phyloP scores from a whole-genome alignment of 2,113 vertebrate species.

The Pantherophis guttatus region DNA sequence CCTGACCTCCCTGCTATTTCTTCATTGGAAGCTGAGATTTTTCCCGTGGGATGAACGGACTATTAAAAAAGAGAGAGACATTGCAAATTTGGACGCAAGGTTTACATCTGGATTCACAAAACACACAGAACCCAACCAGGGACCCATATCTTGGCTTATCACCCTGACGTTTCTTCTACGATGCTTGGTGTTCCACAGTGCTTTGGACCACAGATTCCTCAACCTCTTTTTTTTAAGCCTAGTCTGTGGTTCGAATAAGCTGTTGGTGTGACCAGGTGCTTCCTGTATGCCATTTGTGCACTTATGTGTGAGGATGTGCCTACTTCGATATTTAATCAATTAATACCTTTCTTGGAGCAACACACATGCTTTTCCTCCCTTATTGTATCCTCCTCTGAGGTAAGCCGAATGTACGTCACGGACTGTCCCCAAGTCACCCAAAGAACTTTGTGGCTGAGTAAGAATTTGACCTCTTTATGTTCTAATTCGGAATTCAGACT shows the following conservation, averaged over 20 bases:
- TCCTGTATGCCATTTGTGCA: background rate
- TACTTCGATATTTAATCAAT: background rate
- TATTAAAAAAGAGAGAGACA: background rate
- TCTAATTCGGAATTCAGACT: background rate
- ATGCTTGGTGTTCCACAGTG: background rate
- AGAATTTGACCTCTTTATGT: background rate
- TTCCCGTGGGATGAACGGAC: background rate
- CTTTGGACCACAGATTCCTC: background rate
- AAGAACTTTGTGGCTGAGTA: background rate
- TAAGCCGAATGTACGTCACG: background rate
- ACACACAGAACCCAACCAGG: background rate
- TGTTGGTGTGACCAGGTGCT: background rate
- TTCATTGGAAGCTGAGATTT: background rate
- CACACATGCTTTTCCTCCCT: background rate
- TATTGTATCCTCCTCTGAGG: background rate
- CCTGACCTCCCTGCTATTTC: background rate
- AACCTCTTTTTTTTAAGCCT: background rate
- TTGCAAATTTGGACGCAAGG: background rate
- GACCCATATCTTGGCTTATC: background rate
- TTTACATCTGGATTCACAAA: background rate
- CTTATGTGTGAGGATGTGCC: background rate
- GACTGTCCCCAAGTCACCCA: background rate
- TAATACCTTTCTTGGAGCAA: background rate
- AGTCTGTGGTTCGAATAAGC: background rate
- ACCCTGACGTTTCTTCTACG: background rate